Conservation (phyloP, 1,140 invertebrate genomes). For the Drosophila ananassae region DNA sequence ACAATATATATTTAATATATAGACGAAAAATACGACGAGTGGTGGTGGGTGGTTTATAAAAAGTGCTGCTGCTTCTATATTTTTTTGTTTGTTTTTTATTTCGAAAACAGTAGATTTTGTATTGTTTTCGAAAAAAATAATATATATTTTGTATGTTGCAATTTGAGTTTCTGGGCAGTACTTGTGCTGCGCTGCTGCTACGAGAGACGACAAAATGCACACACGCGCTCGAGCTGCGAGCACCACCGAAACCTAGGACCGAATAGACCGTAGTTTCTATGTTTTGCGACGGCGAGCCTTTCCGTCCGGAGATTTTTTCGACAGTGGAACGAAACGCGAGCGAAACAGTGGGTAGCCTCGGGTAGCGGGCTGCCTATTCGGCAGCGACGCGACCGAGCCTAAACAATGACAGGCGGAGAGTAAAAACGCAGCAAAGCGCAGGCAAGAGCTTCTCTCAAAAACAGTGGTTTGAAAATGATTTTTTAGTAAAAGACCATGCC, state of each 20-base stretch:
- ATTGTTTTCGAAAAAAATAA: not conserved
- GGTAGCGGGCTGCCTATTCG: not conserved
- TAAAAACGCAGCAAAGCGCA: constrained; percentile 70
- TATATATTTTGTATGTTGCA: not conserved
- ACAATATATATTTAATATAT: constrained; percentile 3
- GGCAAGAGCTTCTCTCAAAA: constrained; percentile 30
- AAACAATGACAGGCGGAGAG: constrained; percentile 53
- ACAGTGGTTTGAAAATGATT: constrained; percentile 10
- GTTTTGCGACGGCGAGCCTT: constrained; percentile 61
- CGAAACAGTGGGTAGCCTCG: not conserved
- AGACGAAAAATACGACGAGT: constrained; percentile 5
- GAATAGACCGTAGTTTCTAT: constrained; percentile 83
- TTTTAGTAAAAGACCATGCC: not conserved
- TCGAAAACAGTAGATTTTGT: not conserved
- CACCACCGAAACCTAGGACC: constrained; percentile 60
- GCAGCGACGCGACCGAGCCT: constrained; percentile 28
- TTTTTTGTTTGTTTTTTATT: constrained; percentile 26
- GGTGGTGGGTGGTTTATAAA: not conserved
- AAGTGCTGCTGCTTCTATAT: constrained; percentile 26
- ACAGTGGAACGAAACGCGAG: not conserved
- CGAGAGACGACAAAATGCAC: constrained; percentile 4
- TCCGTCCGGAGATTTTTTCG: constrained; percentile 1
- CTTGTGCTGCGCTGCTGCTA: constrained; percentile 3
- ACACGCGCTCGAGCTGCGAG: constrained; percentile 1
- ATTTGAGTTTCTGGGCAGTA: constrained; percentile 3